Evolutionary conservation across 2,888 invertebrate species (phyloP).

Genomic region (Noctua fimbriata): DNA sequence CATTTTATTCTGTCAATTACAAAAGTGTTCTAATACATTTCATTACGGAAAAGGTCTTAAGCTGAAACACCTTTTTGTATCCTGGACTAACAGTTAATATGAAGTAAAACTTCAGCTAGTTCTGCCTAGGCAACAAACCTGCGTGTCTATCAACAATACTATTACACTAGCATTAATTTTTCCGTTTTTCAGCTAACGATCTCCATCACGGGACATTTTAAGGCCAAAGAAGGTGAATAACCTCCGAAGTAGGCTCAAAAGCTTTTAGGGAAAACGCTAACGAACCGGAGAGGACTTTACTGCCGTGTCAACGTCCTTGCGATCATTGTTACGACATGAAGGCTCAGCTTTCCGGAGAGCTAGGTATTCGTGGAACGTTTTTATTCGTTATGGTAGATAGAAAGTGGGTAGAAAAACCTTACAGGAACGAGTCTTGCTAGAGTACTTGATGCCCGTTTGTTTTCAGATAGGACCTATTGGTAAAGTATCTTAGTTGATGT

Average conservation of each 20-base stretch:
- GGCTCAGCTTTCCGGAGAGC: conserved; percentile 2
- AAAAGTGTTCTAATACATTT: not conserved
- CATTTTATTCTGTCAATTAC: not conserved
- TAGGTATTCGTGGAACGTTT: not conserved
- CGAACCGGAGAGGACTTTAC: conserved; percentile 31
- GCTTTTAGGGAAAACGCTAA: conserved; percentile 44
- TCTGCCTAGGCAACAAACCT: conserved; percentile 17
- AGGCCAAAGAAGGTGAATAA: conserved; percentile 36
- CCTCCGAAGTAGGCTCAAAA: conserved; percentile 37
- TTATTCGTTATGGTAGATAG: not conserved
- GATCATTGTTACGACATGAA: conserved; percentile 24
- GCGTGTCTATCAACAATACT: conserved; percentile 32
- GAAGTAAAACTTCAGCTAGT: not conserved
- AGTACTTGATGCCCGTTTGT: not conserved
- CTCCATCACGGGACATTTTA: conserved; percentile 21
- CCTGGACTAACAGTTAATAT: not conserved
- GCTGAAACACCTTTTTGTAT: not conserved
- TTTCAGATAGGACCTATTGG: not conserved
- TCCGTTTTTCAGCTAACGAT: conserved; percentile 35
- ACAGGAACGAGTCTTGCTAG: not conserved
- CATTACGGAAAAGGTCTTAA: not conserved
- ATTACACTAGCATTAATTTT: conserved; percentile 21
- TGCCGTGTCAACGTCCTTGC: conserved; percentile 27
- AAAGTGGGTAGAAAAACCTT: not conserved
- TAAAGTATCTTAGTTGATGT: not conserved